phyloP scores from a whole-genome alignment of 2,797 vertebrate genomes.

The Acrocephalus scirpaceus region DNA sequence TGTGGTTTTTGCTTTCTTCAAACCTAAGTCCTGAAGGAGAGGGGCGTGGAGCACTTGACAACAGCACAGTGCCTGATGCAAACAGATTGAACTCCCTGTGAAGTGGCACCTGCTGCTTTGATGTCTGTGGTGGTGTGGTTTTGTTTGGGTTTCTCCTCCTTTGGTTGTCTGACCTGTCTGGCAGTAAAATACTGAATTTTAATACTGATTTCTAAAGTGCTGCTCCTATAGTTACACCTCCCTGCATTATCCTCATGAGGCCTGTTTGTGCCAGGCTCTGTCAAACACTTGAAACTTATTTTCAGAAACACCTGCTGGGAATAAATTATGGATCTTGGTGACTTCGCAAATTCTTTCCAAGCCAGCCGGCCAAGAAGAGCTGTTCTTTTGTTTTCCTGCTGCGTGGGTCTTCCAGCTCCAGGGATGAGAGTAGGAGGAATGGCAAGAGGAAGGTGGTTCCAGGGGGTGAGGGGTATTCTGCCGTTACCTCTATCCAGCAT shows the following conservation, averaged over 20 bases:
- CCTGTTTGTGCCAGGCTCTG: neutral
- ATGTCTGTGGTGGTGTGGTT: neutral
- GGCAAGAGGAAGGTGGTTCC: neutral
- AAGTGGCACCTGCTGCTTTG: neutral
- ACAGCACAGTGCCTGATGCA: neutral
- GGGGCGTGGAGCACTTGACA: neutral
- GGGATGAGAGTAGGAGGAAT: neutral
- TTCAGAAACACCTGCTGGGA: neutral
- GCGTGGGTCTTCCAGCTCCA: neutral
- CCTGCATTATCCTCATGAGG: neutral
- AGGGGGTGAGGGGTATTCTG: accelerated
- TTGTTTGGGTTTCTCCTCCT: neutral
- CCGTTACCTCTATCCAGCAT: accelerated
- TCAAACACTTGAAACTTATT: neutral
- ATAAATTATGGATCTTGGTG: neutral
- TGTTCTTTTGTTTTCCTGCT: neutral
- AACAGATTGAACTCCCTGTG: neutral
- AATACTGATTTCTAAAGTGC: neutral
- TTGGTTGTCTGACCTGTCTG: neutral
- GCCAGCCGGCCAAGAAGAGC: neutral
- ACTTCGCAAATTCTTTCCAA: neutral
- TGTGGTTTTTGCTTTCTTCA: neutral
- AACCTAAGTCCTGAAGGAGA: neutral
- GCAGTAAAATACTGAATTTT: neutral
- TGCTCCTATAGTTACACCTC: accelerated